These are phyloP conservation scores for Hecatera dysodea DNA, from an alignment of 2,888 invertebrate genomes.

Conservation along the genomic window DNA sequence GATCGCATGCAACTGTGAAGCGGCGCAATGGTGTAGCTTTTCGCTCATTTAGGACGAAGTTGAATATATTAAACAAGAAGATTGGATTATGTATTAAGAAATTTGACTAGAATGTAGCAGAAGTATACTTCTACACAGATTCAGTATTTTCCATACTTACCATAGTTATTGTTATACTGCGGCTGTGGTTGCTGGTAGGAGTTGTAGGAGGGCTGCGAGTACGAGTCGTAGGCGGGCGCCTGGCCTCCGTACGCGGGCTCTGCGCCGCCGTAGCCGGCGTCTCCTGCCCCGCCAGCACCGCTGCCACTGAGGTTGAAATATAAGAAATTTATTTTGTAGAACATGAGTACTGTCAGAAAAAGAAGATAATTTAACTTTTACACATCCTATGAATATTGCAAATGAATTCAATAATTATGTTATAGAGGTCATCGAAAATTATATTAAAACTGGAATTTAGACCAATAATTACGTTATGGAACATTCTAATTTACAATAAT, in stretches of 20 bases:
- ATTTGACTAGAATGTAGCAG: constrained; percentile 40
- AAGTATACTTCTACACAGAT: constrained; percentile 5
- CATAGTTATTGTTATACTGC: constrained; percentile 84
- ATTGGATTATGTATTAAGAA: no score
- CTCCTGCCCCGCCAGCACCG: constrained; percentile 81
- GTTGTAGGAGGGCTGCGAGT: constrained; percentile 83
- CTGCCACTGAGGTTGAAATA: constrained; percentile 62
- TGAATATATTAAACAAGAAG: constrained; percentile 16
- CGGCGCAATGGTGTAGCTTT: background rate
- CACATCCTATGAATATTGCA: no score
- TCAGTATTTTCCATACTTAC: constrained; percentile 77
- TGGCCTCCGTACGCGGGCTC: constrained; percentile 82
- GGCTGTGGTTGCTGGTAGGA: constrained; percentile 83
- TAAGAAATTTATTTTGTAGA: no score
- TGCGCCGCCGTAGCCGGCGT: constrained; percentile 84
- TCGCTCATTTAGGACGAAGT: constrained; percentile 34
- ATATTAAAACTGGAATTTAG: no score
- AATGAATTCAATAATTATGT: no score
- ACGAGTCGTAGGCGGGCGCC: constrained; percentile 82
- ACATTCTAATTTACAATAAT: no score
- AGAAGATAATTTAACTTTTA: no score
- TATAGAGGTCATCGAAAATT: no score
- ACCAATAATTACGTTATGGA: no score
- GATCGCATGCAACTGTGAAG: background rate
- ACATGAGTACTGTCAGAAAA: no score